Base-by-base conservation (phyloP, 2,888 invertebrate species). In the Cephus nigrinus region DNA sequence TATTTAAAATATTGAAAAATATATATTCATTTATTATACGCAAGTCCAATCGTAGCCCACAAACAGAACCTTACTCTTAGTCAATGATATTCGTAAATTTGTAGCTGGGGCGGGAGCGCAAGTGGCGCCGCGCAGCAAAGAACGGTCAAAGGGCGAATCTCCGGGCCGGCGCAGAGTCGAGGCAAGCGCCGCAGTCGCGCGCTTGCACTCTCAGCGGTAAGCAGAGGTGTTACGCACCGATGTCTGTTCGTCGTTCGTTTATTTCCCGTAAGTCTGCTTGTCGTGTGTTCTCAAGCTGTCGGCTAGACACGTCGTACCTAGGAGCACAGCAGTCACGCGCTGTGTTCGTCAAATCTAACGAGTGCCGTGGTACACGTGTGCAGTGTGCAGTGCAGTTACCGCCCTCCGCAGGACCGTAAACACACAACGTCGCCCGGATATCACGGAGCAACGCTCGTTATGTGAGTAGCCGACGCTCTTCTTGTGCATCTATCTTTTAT, bases 171-270 rank as follows among this genome's bases (percentile, higher is more conserved):
- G 87, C 86, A 85, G 84, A 84, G 84, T 81, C 82, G 83, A 85
- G 83, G 80, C 81, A 83, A 84, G 84, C 84, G 84, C 87, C 86
- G 86, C 89, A 90, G 90, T 90, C 88, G 88, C 88, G 89, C 88
- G 89, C 87, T 88, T 88, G 89, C 89, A 90, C 87, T 90, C 89
- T 86, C 85, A 88, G 88, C 85, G 88, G 88, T 87, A 85, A 89
- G 89, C 82, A 86, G 86, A 83, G 85, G 80, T 82, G 80, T 83
- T 73, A 68, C 76, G 78, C 79, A 77, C 76, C 76, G 75, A 35
- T 74, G 74, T 76, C 75, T 71, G 68, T 79, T 80, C 77, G 79
- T 77, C 75, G 73, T 80, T 81, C 80, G 77, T 82, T 80, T 79
- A 35, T 80, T 80, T 80, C 77, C 76, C 82, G 82, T 80, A 79